Evolutionary conservation across 2,888 invertebrate species (phyloP).

Genomic region (Rhorus exstirpatorius): DNA sequence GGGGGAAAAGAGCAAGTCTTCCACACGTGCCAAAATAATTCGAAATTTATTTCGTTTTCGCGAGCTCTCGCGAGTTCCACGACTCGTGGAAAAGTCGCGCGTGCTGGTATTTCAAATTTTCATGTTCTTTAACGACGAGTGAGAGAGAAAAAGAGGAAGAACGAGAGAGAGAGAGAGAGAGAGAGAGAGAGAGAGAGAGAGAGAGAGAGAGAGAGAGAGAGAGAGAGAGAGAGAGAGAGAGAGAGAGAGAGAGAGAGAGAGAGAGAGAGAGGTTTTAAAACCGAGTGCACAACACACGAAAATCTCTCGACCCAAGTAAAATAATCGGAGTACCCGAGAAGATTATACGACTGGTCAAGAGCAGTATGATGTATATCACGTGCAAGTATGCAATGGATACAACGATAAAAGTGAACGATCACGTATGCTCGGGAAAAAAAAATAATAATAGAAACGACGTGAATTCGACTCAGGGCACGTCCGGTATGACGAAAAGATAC

Average conservation of each 20-base stretch:
- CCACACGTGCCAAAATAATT: constrained; percentile 52
- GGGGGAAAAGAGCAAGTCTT: too few relatives aligned
- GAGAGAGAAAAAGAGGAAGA: neutral
- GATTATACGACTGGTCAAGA: neutral
- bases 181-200: too few relatives aligned
- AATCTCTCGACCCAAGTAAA: constrained; percentile 49
- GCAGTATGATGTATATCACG: neutral
- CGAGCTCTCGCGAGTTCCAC: neutral
- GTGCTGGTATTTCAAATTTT: constrained; percentile 6
- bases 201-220: too few relatives aligned
- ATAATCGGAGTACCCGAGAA: constrained; percentile 22
- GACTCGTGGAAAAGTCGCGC: constrained; percentile 17
- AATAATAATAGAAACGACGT: neutral
- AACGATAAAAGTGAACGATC: constrained; percentile 20
- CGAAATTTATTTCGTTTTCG: constrained; percentile 40
- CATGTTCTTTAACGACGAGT: neutral
- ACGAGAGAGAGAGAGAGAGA: too few relatives aligned
- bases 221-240: too few relatives aligned
- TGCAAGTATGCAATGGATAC: neutral
- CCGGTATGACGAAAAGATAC: constrained; percentile 1
- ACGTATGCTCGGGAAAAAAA: neutral
- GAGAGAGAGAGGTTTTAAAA: neutral
- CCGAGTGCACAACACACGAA: constrained; percentile 7
- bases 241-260: too few relatives aligned
- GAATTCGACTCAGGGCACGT: neutral